phyloP scores from a whole-genome alignment of 1,140 invertebrate species.

The Papilio glaucus region DNA sequence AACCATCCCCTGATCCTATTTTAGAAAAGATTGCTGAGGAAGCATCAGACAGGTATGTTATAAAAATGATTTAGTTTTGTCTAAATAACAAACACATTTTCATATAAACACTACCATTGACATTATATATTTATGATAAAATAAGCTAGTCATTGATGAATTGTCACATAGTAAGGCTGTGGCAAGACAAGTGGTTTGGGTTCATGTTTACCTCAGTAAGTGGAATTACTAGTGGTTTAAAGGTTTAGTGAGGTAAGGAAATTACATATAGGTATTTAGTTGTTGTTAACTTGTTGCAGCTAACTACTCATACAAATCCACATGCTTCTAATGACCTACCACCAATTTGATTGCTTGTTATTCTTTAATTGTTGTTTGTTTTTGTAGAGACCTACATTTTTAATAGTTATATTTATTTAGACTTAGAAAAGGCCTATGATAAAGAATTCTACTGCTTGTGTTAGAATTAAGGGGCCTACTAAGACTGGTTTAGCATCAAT shows the following conservation, averaged over 20 bases:
- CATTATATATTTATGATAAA: no score
- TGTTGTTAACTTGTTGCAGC: background rate
- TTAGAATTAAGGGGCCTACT: no score
- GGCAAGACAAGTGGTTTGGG: background rate
- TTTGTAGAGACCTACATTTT: no score
- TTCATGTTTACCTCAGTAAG: background rate
- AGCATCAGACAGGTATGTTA: conserved; percentile 73
- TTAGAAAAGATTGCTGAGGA: conserved; percentile 79
- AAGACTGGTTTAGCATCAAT: no score
- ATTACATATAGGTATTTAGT: background rate
- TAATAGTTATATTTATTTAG: background rate
- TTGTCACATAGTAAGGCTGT: conserved; percentile 30
- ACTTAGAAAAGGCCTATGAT: no score
- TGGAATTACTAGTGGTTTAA: background rate
- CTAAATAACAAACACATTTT: background rate
- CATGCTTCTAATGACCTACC: no score
- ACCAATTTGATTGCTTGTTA: no score
- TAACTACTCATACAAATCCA: no score
- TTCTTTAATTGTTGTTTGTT: no score
- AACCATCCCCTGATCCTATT: conserved; percentile 77
- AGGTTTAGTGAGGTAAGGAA: no score
- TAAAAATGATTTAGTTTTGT: background rate
- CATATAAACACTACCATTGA: no score
- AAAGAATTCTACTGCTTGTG: no score
- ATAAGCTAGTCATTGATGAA: conserved; percentile 47